Percentiles rank a stretch among this genome's conserved stretches.
These are phyloP conservation scores for Bucco capensis DNA, from an alignment of 2,113 vertebrate genomes.

Conservation along the genomic window DNA sequence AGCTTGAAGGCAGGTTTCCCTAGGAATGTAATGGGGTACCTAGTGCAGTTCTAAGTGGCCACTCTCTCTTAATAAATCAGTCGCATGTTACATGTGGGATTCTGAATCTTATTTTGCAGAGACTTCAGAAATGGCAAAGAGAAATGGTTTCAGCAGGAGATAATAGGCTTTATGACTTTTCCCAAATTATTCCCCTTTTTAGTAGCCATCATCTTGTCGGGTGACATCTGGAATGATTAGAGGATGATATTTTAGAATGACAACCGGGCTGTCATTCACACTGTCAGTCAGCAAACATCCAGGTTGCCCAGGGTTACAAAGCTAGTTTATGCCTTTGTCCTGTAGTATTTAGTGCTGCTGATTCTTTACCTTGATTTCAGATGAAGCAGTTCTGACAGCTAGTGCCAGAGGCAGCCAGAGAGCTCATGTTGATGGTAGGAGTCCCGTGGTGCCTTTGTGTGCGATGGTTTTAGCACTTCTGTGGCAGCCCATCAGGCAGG, in stretches of 20 bases:
- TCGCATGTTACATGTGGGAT: not conserved
- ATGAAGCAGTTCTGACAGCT: conserved; percentile 28
- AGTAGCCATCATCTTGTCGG: conserved; percentile 59
- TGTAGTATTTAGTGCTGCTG: conserved; percentile 48
- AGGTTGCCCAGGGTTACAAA: conserved; percentile 66
- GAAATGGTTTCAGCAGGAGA: conserved; percentile 57
- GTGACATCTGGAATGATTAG: conserved; percentile 57
- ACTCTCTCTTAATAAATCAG: not conserved
- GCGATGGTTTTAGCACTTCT: not conserved
- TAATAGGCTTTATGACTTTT: conserved; percentile 58
- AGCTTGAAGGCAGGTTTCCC: not conserved
- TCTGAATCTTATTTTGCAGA: conserved; percentile 42
- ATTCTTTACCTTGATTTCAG: conserved; percentile 57
- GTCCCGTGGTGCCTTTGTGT: conserved; percentile 51
- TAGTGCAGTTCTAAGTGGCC: not conserved
- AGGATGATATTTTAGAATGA: conserved; percentile 51
- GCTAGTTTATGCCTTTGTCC: conserved; percentile 59
- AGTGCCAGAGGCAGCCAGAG: not conserved
- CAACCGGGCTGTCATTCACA: conserved; percentile 51
- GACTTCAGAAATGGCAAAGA: conserved; percentile 20
- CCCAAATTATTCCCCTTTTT: conserved; percentile 58
- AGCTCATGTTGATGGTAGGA: conserved; percentile 10
- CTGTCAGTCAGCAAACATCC: conserved; percentile 58
- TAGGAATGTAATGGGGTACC: not conserved
- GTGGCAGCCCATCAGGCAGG: conserved; percentile 18